Percentiles rank a stretch among this genome's conserved stretches.
phyloP scores from a whole-genome alignment of 2,888 invertebrate species.

The Hetaerina titia region DNA sequence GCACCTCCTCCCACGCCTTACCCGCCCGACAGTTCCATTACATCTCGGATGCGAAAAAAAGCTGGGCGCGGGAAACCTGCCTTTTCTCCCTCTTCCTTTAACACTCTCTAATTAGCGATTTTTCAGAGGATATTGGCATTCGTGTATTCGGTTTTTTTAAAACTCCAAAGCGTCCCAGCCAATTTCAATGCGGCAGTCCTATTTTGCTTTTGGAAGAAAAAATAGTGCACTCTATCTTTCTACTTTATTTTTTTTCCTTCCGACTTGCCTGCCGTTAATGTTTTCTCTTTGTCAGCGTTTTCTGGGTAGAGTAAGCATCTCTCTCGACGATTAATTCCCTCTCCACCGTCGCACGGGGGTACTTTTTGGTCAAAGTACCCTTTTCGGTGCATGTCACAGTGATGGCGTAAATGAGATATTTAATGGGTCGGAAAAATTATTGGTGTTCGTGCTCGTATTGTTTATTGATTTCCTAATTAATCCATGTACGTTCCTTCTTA shows the following conservation, averaged over 20 bases:
- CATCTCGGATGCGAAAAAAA: neutral
- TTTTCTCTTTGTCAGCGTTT: neutral
- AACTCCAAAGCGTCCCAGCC: neutral
- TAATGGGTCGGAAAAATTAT: no score
- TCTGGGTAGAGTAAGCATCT: neutral
- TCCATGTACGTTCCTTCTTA: no score
- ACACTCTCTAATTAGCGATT: neutral
- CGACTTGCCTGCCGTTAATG: no score
- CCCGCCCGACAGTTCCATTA: neutral
- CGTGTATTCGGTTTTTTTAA: slow-evolving; percentile 3
- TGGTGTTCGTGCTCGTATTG: no score
- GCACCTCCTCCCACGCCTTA: neutral
- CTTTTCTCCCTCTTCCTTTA: slow-evolving; percentile 22
- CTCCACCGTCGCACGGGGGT: no score
- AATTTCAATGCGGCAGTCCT: neutral
- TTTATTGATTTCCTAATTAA: no score
- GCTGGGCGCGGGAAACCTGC: neutral
- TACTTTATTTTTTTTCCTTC: no score
- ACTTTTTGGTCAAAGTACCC: no score
- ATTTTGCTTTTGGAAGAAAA: neutral
- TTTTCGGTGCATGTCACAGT: no score
- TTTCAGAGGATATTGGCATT: slow-evolving; percentile 16
- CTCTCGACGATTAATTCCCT: no score
- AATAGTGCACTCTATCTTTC: no score
- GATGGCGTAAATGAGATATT: no score